These are phyloP conservation scores for Anhinga anhinga DNA, from an alignment of 2,113 vertebrate genomes.

Conservation along the genomic window DNA sequence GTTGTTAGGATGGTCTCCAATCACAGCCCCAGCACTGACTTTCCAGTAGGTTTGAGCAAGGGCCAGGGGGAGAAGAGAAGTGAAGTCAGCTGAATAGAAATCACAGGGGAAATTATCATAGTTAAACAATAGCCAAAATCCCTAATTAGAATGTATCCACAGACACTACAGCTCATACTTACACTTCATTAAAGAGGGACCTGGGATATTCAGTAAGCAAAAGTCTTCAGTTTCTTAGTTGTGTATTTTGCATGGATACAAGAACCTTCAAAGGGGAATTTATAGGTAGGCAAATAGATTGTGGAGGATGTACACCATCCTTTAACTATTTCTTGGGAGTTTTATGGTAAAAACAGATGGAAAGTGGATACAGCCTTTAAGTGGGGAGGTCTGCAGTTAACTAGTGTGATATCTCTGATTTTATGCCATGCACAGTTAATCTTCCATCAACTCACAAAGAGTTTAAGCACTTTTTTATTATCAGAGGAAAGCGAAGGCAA, in stretches of 20 bases:
- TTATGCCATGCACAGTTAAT: not conserved
- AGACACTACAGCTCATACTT: not conserved
- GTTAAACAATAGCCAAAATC: not conserved
- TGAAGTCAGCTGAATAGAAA: not conserved
- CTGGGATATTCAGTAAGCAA: not conserved
- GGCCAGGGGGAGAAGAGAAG: accelerated
- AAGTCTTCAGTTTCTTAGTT: not conserved
- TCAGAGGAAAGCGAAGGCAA: not conserved
- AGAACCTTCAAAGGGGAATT: not conserved
- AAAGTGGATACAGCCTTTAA: not conserved
- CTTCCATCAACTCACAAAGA: not conserved
- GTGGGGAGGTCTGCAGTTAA: not conserved
- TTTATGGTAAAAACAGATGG: not conserved
- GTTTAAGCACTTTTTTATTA: not conserved
- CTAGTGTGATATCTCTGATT: not conserved
- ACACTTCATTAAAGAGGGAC: not conserved
- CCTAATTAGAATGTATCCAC: not conserved
- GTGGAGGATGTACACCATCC: not conserved
- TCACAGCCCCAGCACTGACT: not conserved
- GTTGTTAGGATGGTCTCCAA: not conserved
- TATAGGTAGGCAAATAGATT: not conserved
- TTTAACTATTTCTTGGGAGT: not conserved
- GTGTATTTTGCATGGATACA: not conserved
- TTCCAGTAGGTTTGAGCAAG: not conserved
- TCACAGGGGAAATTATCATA: not conserved